These are phyloP conservation scores for Ptychoptera contaminata DNA, from an alignment of 2,888 invertebrate genomes.

Conservation along the genomic window DNA sequence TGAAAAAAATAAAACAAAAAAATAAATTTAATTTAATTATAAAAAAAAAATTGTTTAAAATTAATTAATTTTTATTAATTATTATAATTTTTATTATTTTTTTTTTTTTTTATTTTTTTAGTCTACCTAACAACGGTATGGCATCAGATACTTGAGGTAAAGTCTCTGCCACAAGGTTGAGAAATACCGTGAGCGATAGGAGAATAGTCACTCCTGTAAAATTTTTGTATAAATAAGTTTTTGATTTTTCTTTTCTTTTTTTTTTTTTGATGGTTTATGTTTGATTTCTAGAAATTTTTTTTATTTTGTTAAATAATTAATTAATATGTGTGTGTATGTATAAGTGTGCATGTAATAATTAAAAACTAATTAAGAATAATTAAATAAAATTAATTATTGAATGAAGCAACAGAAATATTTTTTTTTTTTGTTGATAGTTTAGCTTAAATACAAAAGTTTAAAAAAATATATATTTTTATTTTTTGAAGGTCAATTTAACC, in stretches of 20 bases:
- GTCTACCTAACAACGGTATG: slow-evolving; percentile 97
- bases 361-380: too few relatives aligned
- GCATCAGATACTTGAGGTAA: slow-evolving; percentile 99
- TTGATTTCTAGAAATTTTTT: too few relatives aligned
- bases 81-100: slow-evolving; percentile 6
- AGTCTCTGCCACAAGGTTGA: slow-evolving; percentile 98
- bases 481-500: slow-evolving; percentile 5
- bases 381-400: too few relatives aligned
- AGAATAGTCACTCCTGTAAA: slow-evolving; percentile 97
- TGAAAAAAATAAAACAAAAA: slow-evolving; percentile 11
- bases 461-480: slow-evolving; percentile 14
- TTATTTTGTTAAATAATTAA: too few relatives aligned
- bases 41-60: slow-evolving; percentile 9
- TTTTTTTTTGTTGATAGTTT: too few relatives aligned
- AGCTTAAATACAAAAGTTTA: too few relatives aligned
- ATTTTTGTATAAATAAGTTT: slow-evolving; percentile 11
- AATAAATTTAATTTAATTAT: slow-evolving; percentile 6
- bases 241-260: slow-evolving; percentile 7
- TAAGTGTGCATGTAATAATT: too few relatives aligned
- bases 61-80: slow-evolving; percentile 12
- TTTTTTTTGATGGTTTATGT: slow-evolving; percentile 23
- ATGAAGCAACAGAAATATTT: too few relatives aligned
- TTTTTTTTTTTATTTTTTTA: slow-evolving; percentile 8
- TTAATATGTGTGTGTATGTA: too few relatives aligned
- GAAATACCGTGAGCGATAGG: slow-evolving; percentile 99